phyloP scores from a whole-genome alignment of 2,888 invertebrate species.

The Diaprepes abbreviatus region DNA sequence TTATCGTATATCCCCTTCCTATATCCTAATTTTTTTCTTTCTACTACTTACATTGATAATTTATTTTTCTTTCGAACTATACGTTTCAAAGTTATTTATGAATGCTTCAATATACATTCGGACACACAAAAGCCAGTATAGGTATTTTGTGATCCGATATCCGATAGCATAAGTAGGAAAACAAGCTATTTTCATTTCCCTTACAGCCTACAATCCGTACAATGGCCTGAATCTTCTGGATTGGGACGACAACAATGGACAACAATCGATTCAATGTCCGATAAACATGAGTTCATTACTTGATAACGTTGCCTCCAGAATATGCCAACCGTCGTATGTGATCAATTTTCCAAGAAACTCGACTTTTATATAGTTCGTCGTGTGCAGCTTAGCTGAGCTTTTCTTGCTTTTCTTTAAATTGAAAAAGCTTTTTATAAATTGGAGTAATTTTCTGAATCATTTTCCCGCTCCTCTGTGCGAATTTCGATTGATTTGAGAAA shows the following conservation, averaged over 20 bases:
- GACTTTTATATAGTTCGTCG: slow-evolving; percentile 36
- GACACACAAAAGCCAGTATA: slow-evolving; percentile 54
- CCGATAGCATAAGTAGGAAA: slow-evolving; percentile 60
- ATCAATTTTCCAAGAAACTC: slow-evolving; percentile 49
- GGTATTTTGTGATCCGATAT: slow-evolving; percentile 57
- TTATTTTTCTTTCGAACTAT: not conserved
- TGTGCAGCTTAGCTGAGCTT: slow-evolving; percentile 30
- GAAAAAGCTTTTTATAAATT: slow-evolving; percentile 27
- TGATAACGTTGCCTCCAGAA: slow-evolving; percentile 61
- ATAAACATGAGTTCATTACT: slow-evolving; percentile 66
- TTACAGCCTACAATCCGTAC: slow-evolving; percentile 58
- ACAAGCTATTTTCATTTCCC: slow-evolving; percentile 65
- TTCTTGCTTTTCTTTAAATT: slow-evolving; percentile 30
- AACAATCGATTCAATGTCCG: slow-evolving; percentile 65
- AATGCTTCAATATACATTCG: slow-evolving; percentile 14
- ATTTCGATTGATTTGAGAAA: too few species aligned
- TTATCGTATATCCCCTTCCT: too few species aligned
- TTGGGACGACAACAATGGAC: slow-evolving; percentile 65
- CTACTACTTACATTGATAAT: too few species aligned
- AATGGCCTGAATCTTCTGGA: slow-evolving; percentile 62
- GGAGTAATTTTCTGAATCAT: slow-evolving; percentile 28
- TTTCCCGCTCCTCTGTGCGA: slow-evolving; percentile 1
- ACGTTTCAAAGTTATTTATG: slow-evolving; percentile 16
- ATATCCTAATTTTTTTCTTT: too few species aligned
- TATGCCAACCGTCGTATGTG: slow-evolving; percentile 41